Evolutionary conservation across 2,113 vertebrate genomes (phyloP).

Genomic region (Chitala chitala): DNA sequence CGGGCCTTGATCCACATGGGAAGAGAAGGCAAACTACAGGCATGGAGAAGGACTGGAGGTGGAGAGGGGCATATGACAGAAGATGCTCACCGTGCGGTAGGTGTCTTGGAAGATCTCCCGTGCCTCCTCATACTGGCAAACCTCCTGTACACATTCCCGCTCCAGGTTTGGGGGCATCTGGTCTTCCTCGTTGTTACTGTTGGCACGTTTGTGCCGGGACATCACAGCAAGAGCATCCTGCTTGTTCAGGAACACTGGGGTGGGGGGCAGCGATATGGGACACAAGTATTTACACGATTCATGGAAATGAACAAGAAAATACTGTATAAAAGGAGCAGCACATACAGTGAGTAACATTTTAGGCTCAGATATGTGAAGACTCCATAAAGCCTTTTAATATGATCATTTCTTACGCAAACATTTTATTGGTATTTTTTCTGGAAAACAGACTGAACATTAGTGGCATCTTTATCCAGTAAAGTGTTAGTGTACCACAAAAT

Average conservation of each 20-base stretch:
- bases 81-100: slow-evolving; percentile 64
- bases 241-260: slow-evolving; percentile 59
- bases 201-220: slow-evolving; percentile 55
- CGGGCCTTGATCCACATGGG: background rate
- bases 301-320: too few relatives aligned
- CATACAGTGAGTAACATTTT: too few relatives aligned
- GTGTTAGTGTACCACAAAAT: too few relatives aligned
- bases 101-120: slow-evolving; percentile 72
- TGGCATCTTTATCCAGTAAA: too few relatives aligned
- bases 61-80: background rate
- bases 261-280: background rate
- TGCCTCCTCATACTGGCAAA: slow-evolving; percentile 80
- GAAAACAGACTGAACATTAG: too few relatives aligned
- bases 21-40: background rate
- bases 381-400: too few relatives aligned
- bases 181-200: slow-evolving; percentile 46
- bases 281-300: too few relatives aligned
- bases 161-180: slow-evolving; percentile 60
- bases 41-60: background rate
- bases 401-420: too few relatives aligned
- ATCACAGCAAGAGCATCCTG: slow-evolving; percentile 55
- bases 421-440: too few relatives aligned
- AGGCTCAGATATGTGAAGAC: too few relatives aligned
- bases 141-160: slow-evolving; percentile 72
- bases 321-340: too few relatives aligned